Evolutionary conservation across 2,113 vertebrate genomes (phyloP).

Genomic region (Melozone crissalis): DNA sequence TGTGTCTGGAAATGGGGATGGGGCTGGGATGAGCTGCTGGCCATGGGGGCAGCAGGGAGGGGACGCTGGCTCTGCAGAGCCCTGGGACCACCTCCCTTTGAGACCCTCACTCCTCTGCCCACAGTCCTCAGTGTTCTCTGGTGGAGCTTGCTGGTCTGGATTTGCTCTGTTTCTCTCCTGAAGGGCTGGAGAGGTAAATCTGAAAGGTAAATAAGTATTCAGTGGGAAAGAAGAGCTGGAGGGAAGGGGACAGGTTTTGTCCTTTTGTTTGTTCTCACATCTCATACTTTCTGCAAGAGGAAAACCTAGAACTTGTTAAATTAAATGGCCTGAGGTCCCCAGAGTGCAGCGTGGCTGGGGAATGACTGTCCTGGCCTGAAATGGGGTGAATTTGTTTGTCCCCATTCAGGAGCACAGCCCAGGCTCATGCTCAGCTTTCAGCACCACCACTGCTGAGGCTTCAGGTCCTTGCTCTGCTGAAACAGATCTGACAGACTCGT

Average conservation of each 20-base stretch:
- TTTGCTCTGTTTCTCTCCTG: not conserved
- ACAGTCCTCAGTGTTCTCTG: rapidly evolving
- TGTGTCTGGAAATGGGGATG: not conserved
- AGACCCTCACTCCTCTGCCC: not conserved
- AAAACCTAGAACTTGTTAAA: not conserved
- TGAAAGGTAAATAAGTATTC: conserved; percentile 9
- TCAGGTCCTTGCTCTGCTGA: not conserved
- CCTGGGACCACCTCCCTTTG: not conserved
- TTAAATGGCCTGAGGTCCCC: not conserved
- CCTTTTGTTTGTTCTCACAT: not conserved
- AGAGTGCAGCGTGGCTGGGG: rapidly evolving
- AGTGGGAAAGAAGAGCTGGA: not conserved
- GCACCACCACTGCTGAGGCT: rapidly evolving
- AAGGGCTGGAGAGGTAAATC: not conserved
- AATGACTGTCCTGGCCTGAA: not conserved
- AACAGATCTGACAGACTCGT: not conserved
- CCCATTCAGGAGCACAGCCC: rapidly evolving
- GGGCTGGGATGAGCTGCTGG: not conserved
- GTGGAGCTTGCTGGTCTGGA: not conserved
- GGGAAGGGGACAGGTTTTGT: not conserved
- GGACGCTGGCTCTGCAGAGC: not conserved
- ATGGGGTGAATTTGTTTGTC: not conserved
- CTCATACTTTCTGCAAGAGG: not conserved
- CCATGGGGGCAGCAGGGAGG: not conserved
- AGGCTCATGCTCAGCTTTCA: not conserved